A percentile compares a stretch with the other conserved stretches of the same genome.
phyloP scores from a whole-genome alignment of 2,113 vertebrate genomes.

The Phaethon lepturus region DNA sequence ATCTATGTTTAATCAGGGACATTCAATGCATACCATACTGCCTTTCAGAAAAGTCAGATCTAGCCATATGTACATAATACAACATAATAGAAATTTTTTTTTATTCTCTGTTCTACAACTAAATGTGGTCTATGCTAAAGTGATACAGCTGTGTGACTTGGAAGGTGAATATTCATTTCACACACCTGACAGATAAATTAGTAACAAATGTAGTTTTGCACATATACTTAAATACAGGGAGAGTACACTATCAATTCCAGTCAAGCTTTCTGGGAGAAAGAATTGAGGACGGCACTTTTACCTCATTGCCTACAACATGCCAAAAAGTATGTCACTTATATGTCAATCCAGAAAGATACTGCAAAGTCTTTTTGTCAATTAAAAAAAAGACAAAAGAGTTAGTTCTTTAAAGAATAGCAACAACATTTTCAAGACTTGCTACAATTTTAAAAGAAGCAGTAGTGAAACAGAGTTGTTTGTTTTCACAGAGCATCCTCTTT shows the following conservation, averaged over 20 bases:
- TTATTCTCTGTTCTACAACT: neutral
- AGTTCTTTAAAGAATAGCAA: neutral
- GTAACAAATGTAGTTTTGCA: too few relatives aligned
- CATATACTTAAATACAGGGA: too few relatives aligned
- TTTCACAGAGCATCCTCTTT: neutral
- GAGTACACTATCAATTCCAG: too few relatives aligned
- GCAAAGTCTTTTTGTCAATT: too few relatives aligned
- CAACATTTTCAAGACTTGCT: neutral
- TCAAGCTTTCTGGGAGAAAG: too few relatives aligned
- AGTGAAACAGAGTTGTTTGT: neutral
- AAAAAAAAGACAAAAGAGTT: neutral
- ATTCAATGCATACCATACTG: neutral
- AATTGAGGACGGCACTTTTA: too few relatives aligned
- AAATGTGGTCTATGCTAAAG: neutral
- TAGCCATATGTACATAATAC: neutral
- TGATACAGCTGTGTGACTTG: neutral
- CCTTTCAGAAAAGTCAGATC: neutral
- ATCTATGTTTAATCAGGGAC: neutral
- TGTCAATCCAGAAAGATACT: too few relatives aligned
- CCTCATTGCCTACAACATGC: too few relatives aligned
- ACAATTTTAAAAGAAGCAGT: neutral
- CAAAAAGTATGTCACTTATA: too few relatives aligned
- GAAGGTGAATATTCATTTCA: neutral
- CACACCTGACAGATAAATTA: too few relatives aligned
- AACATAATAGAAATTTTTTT: neutral